Base-by-base conservation (phyloP, 2,888 invertebrate genomes). In the Branchellion lobata region DNA sequence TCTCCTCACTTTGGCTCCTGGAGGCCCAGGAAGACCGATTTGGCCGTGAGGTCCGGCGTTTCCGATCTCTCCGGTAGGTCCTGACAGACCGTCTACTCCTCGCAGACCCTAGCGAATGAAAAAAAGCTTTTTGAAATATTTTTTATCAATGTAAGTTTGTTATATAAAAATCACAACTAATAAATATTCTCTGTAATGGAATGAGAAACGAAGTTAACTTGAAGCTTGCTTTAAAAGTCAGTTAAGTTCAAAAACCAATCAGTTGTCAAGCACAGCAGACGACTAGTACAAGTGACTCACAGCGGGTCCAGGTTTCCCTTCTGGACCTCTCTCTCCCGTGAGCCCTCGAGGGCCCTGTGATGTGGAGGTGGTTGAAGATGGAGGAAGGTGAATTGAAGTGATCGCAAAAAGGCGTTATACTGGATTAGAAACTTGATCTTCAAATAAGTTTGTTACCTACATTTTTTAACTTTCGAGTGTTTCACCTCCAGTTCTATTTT, bases 231-330 rank as follows among this genome's bases (percentile, higher is more conserved):
- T 47, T 47, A 47, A 47, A 47, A 47, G 18, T n/a, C n/a, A n/a
- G n/a, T n/a, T 24, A 21, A 31, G 36, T 14, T n/a, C 27, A 74
- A 34, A 11, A 2, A 40, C 47, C 29, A n/a, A n/a, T n/a, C n/a
- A n/a, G n/a, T n/a, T n/a, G n/a, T n/a, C n/a, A n/a, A n/a, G n/a
- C n/a, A n/a, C n/a, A n/a, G n/a, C n/a, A n/a, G n/a, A n/a, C n/a
- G n/a, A n/a, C n/a, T n/a, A n/a, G n/a, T n/a, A n/a, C n/a, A n/a
- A n/a, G n/a, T n/a, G n/a, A n/a, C 69, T 47, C 61, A 82, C 27
- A 29, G 83, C 79, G 8, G 84, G 83, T 80, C 86, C 86, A 34
- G 85, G 83, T n/a, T 84, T 83, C 33, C 86, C 86, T 84, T 86
- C 82, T 5, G 84, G 83, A 34, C 86, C 86, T 29, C 84, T 82